A percentile compares a stretch with the other conserved stretches of the same genome.
Conservation (phyloP, 2,113 vertebrate species). For the Albula goreensis region DNA sequence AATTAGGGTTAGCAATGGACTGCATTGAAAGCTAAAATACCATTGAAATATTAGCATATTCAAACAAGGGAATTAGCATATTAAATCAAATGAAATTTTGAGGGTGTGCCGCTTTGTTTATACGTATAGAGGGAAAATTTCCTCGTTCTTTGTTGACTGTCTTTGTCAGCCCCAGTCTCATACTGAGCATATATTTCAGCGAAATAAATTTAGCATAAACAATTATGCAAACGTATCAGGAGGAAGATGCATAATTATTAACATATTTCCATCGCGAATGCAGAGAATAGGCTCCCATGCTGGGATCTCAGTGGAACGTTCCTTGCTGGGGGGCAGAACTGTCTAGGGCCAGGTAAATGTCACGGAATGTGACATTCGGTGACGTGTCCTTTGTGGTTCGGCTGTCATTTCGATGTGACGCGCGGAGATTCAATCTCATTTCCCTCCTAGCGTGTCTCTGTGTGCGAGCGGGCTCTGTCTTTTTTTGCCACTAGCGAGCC, state of each 20-base stretch:
- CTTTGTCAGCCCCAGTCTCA: background rate
- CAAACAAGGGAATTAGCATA: background rate
- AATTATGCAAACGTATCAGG: background rate
- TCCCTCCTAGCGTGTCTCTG: slow-evolving; percentile 39
- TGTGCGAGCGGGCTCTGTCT: background rate
- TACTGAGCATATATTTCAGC: background rate
- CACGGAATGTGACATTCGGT: slow-evolving; percentile 48
- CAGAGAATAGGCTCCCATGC: background rate
- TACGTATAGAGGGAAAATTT: no score
- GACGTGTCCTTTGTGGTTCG: slow-evolving; percentile 50
- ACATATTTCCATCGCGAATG: background rate
- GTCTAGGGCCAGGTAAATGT: slow-evolving; percentile 58
- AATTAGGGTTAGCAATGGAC: no score
- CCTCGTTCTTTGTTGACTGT: background rate
- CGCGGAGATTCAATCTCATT: slow-evolving; percentile 52
- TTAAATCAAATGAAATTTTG: no score
- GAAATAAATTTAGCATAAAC: background rate
- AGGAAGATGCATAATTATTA: background rate
- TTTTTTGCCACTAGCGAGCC: background rate
- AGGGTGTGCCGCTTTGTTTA: no score
- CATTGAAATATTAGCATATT: slow-evolving; percentile 9
- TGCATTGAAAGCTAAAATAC: background rate
- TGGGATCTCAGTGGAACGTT: background rate
- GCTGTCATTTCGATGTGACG: slow-evolving; percentile 58
- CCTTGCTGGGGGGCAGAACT: background rate